Conservation (phyloP, 2,797 vertebrate species). For the Masticophis lateralis region DNA sequence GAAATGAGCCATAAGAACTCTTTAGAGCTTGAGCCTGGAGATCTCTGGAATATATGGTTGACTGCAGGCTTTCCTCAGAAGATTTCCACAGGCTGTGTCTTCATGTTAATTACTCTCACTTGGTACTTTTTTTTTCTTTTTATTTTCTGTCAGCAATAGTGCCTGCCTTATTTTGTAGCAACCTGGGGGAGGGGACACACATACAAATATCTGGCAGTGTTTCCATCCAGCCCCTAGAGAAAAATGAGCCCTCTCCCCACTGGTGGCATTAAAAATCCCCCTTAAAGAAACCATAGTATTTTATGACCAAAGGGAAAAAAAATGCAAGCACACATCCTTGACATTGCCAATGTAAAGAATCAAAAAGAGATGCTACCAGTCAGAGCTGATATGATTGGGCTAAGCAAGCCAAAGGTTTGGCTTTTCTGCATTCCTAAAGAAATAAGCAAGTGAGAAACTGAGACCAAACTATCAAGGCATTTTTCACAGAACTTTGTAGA, state of each 20-base stretch:
- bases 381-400: background rate
- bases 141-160: background rate
- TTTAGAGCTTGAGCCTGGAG: background rate
- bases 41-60: background rate
- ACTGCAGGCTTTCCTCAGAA: background rate
- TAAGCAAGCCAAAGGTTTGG: background rate
- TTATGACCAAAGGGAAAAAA: background rate
- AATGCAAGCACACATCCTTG: background rate
- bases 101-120: background rate
- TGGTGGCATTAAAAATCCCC: background rate
- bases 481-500: slow-evolving; percentile 1
- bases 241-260: background rate
- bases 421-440: background rate
- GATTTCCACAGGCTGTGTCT: background rate
- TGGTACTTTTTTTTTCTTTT: background rate
- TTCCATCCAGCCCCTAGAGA: background rate
- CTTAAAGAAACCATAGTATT: background rate
- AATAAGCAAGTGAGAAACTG: background rate
- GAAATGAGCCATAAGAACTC: background rate
- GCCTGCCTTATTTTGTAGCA: background rate
- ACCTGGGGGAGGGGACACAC: background rate
- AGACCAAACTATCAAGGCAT: slow-evolving; percentile 1
- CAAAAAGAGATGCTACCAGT: background rate
- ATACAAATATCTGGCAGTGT: background rate
- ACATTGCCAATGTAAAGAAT: background rate